Evolutionary conservation across 2,888 invertebrate species (phyloP).

Genomic region (Anticlea derivata): DNA sequence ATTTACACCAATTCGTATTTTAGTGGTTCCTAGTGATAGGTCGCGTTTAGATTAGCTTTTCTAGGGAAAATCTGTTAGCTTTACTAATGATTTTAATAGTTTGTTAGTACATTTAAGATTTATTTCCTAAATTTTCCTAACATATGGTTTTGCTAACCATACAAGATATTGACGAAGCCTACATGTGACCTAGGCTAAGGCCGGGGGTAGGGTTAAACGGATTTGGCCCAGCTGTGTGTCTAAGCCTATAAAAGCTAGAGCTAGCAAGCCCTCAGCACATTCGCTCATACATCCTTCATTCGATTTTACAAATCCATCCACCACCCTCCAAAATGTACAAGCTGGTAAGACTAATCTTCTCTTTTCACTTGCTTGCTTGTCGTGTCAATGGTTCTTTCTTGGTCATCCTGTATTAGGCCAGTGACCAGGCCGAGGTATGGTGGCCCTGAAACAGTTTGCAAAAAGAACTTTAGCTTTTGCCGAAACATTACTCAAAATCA

Average conservation of each 20-base stretch:
- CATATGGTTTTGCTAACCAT: conserved; percentile 53
- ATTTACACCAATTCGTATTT: too few species aligned
- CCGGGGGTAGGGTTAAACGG: conserved; percentile 72
- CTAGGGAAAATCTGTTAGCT: too few species aligned
- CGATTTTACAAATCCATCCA: conserved; percentile 52
- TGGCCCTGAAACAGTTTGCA: too few species aligned
- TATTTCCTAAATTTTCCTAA: not conserved
- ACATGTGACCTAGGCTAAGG: conserved; percentile 72
- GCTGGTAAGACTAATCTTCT: conserved; percentile 75
- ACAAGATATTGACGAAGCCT: conserved; percentile 53
- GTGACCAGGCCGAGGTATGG: too few species aligned
- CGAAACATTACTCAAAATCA: not conserved
- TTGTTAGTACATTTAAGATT: too few species aligned
- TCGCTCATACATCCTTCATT: conserved; percentile 67
- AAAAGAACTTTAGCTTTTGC: too few species aligned
- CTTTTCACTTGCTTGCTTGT: too few species aligned
- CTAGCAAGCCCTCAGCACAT: conserved; percentile 64
- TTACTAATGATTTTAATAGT: too few species aligned
- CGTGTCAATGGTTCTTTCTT: too few species aligned
- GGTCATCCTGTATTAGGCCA: too few species aligned
- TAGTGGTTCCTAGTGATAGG: too few species aligned
- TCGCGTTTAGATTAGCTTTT: too few species aligned
- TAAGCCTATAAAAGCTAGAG: conserved; percentile 73
- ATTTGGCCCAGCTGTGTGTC: conserved; percentile 70
- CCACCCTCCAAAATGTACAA: conserved; percentile 83